phyloP scores from a whole-genome alignment of 2,113 vertebrate species.

The Nothobranchius kuhntae region DNA sequence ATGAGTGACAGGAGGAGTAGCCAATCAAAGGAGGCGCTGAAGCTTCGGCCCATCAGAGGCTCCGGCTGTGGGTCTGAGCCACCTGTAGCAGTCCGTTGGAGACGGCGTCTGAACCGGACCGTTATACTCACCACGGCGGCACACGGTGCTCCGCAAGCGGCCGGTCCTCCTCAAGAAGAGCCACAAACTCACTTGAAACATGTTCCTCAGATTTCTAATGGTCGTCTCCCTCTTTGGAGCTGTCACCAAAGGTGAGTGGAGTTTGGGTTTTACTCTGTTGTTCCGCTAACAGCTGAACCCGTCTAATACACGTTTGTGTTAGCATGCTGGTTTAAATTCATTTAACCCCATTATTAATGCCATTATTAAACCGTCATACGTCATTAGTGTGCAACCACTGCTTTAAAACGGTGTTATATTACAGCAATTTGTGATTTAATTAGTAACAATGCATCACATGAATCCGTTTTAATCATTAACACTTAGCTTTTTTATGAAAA shows the following conservation, averaged over 20 bases:
- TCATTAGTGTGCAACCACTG: too few species aligned
- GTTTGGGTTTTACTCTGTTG: neutral
- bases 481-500: too few species aligned
- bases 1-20: conserved; percentile 40
- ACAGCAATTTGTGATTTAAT: too few species aligned
- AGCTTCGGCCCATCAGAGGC: conserved; percentile 29
- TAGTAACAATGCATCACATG: too few species aligned
- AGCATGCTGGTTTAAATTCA: too few species aligned
- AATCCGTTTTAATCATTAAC: too few species aligned
- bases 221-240: conserved; percentile 22
- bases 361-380: too few species aligned
- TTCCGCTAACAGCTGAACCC: too few species aligned
- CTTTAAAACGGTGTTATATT: too few species aligned
- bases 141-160: neutral
- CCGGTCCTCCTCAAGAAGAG: neutral
- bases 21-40: conserved; percentile 51
- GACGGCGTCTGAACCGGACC: neutral
- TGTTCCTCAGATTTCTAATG: conserved; percentile 22
- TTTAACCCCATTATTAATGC: too few species aligned
- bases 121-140: conserved; percentile 3
- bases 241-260: conserved; percentile 44
- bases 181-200: conserved; percentile 18
- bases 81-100: conserved; percentile 59
- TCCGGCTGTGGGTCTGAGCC: conserved; percentile 11
- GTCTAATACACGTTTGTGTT: neutral